Base-by-base conservation (phyloP, 2,888 invertebrate genomes). In the Portevinia maculata region DNA sequence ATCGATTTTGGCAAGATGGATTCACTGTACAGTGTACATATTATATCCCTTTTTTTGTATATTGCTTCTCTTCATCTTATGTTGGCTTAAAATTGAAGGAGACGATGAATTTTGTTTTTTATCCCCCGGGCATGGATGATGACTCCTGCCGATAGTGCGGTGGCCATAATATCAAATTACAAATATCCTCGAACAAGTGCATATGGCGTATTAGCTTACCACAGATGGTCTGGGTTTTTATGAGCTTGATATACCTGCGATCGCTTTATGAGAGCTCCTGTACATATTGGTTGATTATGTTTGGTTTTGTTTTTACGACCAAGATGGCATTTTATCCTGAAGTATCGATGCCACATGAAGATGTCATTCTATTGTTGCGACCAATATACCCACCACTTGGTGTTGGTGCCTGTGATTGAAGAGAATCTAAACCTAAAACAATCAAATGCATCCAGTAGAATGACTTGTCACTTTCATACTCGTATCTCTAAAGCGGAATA, bases 1-100 rank as follows among this genome's bases (percentile, higher is more conserved):
- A 83, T 83, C 83, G 83, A 78, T 83, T 83, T 83, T 78, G 78
- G 83, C 78, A 83, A 78, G 78, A 83, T 62, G 60, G 64, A 70
- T 76, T 69, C 59, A 30, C 46, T 39, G 39, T 30, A n/a, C n/a
- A n/a, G n/a, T n/a, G n/a, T n/a, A n/a, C n/a, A n/a, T n/a, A n/a
- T n/a, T n/a, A 70, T 41, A 39, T 13, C 34, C 5, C 24, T 41
- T 60, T 30, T 28, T 37, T 50, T 28, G 7, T 32, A n/a, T 55
- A 55, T 53, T 48, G 34, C 34, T 30, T 32, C 30, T 30, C 30
- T 53, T 32, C 71, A 60, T 59, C 76, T 76, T 53, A 37, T 74
- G 55, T 74, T 55, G 57, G 62, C 44, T 81, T 52, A 32, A 57
- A 57, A 69, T 55, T 44, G 50, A 52, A 30, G 44, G 19, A 46